A percentile compares a stretch with the other conserved stretches of the same genome.
phyloP scores from a whole-genome alignment of 2,888 invertebrate genomes.

The Flexamia atlantica region DNA sequence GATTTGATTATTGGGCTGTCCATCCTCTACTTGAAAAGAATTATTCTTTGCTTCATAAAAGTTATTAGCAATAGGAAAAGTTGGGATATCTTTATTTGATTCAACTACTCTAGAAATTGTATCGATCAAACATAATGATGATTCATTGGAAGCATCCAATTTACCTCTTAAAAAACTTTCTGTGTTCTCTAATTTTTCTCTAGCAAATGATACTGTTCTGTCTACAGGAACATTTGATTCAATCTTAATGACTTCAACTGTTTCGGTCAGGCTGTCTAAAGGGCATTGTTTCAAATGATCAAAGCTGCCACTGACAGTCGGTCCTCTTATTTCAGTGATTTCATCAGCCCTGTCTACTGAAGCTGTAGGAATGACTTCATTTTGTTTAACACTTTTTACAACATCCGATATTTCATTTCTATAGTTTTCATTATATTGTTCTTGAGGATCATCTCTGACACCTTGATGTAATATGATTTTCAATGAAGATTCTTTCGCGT shows the following conservation, averaged over 20 bases:
- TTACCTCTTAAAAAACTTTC: not conserved
- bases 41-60: not conserved
- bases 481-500: not conserved
- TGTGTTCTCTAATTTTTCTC: not conserved
- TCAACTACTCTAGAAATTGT: not conserved
- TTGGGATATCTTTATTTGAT: not conserved
- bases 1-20: not conserved
- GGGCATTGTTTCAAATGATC: not conserved
- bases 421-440: not conserved
- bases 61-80: not conserved
- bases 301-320: not conserved
- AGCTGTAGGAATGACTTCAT: not conserved
- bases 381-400: not conserved
- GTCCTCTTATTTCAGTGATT: not conserved
- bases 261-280: not conserved
- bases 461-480: not conserved
- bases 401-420: not conserved
- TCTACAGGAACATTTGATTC: not conserved
- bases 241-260: not conserved
- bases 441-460: not conserved
- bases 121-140: not conserved
- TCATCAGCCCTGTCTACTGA: not conserved
- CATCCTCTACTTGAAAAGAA: not conserved
- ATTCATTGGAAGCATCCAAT: not conserved
- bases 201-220: not conserved